A percentile compares a stretch with the other conserved stretches of the same genome.
Conservation (phyloP, 2,797 vertebrate species). For the Poecilia velifera region DNA sequence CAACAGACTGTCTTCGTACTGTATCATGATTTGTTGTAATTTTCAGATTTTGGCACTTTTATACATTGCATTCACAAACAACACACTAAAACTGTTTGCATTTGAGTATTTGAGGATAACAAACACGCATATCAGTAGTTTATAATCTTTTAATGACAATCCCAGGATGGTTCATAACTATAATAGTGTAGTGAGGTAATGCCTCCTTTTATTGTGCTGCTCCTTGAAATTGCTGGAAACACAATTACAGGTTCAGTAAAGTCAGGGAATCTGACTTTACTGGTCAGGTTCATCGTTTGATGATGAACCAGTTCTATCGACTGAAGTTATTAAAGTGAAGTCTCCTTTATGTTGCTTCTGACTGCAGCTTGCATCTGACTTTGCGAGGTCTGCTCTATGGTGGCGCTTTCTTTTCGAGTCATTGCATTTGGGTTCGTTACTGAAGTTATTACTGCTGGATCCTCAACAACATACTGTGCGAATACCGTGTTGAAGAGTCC, state of each 20-base stretch:
- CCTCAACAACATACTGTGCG: constrained; percentile 69
- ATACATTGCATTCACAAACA: background rate
- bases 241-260: background rate
- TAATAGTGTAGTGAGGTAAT: background rate
- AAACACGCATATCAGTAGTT: background rate
- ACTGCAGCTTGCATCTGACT: constrained; percentile 8
- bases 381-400: constrained; percentile 7
- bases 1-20: background rate
- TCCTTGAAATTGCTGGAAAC: background rate
- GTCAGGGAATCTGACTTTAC: background rate
- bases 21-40: background rate
- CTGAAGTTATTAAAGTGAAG: constrained; percentile 62
- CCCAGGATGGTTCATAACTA: background rate
- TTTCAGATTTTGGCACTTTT: background rate
- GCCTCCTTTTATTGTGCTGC: constrained; percentile 3
- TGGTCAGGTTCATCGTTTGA: background rate
- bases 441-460: constrained; percentile 42
- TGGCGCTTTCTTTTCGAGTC: background rate
- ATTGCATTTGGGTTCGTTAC: constrained; percentile 52
- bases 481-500: constrained; percentile 72
- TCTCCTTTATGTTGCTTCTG: constrained; percentile 71
- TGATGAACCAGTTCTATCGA: background rate
- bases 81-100: background rate
- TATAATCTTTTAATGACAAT: background rate
- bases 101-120: background rate